These are phyloP conservation scores for Leptinotarsa peninsularis DNA, from an alignment of 2,888 invertebrate species.

Conservation along the genomic window DNA sequence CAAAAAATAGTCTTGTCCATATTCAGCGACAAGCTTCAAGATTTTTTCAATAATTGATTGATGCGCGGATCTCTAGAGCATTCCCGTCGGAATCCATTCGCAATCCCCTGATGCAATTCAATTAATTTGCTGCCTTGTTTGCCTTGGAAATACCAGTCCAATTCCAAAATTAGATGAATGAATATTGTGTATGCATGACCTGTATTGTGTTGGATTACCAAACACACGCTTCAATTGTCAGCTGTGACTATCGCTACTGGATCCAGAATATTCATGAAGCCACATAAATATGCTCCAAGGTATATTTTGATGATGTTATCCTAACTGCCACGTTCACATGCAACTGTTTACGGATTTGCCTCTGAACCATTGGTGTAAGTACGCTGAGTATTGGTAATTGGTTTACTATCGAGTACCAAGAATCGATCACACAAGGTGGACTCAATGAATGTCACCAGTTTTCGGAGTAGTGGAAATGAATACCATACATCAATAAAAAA, in stretches of 20 bases:
- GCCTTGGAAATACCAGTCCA: constrained; percentile 58
- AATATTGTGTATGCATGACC: constrained; percentile 56
- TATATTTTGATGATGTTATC: constrained; percentile 34
- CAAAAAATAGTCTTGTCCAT: no score
- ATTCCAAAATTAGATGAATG: constrained; percentile 62
- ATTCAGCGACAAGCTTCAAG: no score
- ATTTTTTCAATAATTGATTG: no score
- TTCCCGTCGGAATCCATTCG: constrained; percentile 58
- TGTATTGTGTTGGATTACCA: constrained; percentile 51
- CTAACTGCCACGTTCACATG: neutral
- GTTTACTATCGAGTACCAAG: no score
- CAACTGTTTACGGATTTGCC: neutral
- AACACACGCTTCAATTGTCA: constrained; percentile 52
- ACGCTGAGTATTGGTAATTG: no score
- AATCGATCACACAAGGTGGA: no score
- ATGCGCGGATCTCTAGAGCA: neutral
- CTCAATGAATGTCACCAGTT: no score
- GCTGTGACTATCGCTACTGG: constrained; percentile 47
- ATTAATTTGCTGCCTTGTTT: constrained; percentile 63
- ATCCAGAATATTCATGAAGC: constrained; percentile 44
- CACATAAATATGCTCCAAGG: constrained; percentile 43
- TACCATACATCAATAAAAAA: no score
- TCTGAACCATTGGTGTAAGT: no score
- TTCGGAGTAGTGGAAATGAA: no score
- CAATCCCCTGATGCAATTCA: constrained; percentile 58